These are phyloP conservation scores for Molossus molossus DNA, from an alignment of 2,797 vertebrate species.

Conservation along the genomic window DNA sequence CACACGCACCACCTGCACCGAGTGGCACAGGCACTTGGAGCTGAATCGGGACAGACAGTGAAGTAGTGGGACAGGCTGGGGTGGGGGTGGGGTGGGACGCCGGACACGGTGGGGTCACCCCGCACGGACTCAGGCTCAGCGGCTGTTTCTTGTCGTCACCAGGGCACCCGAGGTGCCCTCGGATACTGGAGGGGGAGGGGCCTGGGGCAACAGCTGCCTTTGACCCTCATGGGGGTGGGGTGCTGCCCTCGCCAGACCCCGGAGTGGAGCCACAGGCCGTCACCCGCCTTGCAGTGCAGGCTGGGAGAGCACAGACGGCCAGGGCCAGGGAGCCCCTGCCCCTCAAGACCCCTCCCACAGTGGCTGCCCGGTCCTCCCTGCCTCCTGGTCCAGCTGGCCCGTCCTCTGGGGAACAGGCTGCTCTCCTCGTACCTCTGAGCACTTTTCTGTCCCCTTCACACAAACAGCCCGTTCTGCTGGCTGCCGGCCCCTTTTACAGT, in stretches of 20 bases:
- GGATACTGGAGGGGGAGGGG: neutral
- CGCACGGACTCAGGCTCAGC: neutral
- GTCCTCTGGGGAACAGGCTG: neutral
- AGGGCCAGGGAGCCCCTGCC: neutral
- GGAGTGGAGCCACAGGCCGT: too few species aligned
- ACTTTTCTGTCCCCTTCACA: neutral
- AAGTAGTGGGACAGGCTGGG: accelerated
- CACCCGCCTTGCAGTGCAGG: accelerated
- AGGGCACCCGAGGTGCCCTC: neutral
- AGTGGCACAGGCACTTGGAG: too few species aligned
- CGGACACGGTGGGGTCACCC: accelerated
- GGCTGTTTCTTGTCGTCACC: neutral
- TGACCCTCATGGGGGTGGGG: neutral
- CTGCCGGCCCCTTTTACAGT: neutral
- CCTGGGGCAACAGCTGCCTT: neutral
- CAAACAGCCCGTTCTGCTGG: neutral
- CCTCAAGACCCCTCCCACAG: neutral
- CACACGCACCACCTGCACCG: accelerated
- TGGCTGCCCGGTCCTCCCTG: neutral
- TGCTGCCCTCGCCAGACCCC: neutral
- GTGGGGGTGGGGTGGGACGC: accelerated
- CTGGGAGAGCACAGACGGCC: neutral
- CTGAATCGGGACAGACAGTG: neutral
- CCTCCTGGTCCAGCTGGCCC: neutral
- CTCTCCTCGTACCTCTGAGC: neutral